A percentile compares a stretch with the other conserved stretches of the same genome.
These are phyloP conservation scores for Anoncus sp. DNA, from an alignment of 2,888 invertebrate species.

Conservation along the genomic window DNA sequence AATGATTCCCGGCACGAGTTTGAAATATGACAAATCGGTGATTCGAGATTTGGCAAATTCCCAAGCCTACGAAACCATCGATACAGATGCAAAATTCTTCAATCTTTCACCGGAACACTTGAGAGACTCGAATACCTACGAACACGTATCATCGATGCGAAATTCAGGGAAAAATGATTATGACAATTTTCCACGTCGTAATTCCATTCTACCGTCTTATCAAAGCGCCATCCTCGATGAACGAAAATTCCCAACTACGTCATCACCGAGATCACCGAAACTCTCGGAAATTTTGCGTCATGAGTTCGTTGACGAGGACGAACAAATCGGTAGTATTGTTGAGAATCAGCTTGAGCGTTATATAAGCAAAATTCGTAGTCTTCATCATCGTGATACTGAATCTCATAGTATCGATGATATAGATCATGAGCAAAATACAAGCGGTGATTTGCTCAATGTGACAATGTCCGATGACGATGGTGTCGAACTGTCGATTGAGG, in stretches of 20 bases:
- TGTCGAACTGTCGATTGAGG: constrained; percentile 59
- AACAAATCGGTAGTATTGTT: constrained; percentile 50
- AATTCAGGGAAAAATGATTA: not conserved
- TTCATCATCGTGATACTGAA: constrained; percentile 72
- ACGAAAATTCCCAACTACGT: not conserved
- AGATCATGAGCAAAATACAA: constrained; percentile 78
- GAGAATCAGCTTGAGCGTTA: constrained; percentile 77
- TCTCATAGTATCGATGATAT: constrained; percentile 71
- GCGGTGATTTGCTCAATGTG: constrained; percentile 77
- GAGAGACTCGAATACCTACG: constrained; percentile 9
- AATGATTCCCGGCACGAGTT: not conserved
- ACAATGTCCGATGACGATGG: constrained; percentile 76
- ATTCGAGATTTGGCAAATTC: constrained; percentile 31
- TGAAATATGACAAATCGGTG: not conserved
- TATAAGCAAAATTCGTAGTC: constrained; percentile 74
- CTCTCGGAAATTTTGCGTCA: constrained; percentile 24
- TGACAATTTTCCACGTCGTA: not conserved
- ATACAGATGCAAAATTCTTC: not conserved
- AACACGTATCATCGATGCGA: not conserved
- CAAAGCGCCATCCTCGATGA: not conserved
- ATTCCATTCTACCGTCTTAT: not conserved
- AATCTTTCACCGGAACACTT: constrained; percentile 14
- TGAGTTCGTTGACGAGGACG: constrained; percentile 45
- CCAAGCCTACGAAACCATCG: constrained; percentile 21
- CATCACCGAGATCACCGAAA: constrained; percentile 11